These are phyloP conservation scores for Drosophila acutilabella DNA, from an alignment of 2,888 invertebrate genomes.

Conservation along the genomic window DNA sequence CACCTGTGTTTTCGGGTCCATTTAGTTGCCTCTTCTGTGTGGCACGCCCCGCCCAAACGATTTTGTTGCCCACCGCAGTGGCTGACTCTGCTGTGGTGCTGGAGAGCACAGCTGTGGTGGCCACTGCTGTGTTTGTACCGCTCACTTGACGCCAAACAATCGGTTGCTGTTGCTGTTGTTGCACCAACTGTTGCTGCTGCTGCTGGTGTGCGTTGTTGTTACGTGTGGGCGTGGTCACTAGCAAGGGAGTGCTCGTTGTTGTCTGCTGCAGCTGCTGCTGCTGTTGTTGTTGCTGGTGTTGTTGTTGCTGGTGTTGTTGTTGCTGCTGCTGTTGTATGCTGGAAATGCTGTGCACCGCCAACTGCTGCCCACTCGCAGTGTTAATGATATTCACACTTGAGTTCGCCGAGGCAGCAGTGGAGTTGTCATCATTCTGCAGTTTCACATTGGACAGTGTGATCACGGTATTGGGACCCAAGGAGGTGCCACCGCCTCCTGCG, in stretches of 20 bases:
- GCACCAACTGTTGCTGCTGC: constrained; percentile 63
- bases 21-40: constrained; percentile 83
- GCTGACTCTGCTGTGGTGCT: constrained; percentile 71
- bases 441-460: constrained; percentile 83
- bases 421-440: constrained; percentile 75
- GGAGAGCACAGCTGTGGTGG: constrained; percentile 73
- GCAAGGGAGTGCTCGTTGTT: constrained; percentile 63
- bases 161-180: constrained; percentile 69
- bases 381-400: constrained; percentile 80
- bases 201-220: constrained; percentile 73
- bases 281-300: constrained; percentile 46
- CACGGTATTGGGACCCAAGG: constrained; percentile 79
- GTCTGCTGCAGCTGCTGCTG: constrained; percentile 48
- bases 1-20: constrained; percentile 83
- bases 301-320: constrained; percentile 40
- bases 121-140: constrained; percentile 72
- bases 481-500: constrained; percentile 53
- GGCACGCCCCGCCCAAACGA: constrained; percentile 82
- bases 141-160: constrained; percentile 83
- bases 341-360: constrained; percentile 81
- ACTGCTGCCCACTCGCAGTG: constrained; percentile 81
- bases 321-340: constrained; percentile 66
- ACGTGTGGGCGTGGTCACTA: constrained; percentile 80
- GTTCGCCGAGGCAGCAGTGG: constrained; percentile 40
- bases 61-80: constrained; percentile 78